These are phyloP conservation scores for Prionace glauca DNA, from an alignment of 2,797 vertebrate genomes.

Conservation along the genomic window DNA sequence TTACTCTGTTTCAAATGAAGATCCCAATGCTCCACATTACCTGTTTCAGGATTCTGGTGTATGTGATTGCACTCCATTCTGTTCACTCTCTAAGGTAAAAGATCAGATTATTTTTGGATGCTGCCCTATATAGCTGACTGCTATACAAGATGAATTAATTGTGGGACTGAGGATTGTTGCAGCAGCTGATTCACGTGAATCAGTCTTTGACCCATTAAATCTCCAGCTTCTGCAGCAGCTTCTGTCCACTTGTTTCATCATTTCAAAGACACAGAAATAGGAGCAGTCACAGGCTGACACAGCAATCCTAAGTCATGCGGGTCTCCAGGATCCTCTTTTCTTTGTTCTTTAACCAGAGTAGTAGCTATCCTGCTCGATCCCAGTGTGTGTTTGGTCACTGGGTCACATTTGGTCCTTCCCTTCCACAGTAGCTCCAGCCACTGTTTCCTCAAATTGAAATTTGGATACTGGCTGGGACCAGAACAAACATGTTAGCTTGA, in stretches of 20 bases:
- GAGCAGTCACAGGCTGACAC: background rate
- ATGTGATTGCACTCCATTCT: background rate
- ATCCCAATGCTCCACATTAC: background rate
- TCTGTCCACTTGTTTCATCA: background rate
- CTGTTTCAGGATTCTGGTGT: background rate
- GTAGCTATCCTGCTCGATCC: background rate
- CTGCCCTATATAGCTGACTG: conserved; percentile 7
- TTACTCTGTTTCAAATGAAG: background rate
- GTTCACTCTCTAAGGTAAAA: background rate
- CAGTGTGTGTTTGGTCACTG: background rate
- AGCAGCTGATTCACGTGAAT: background rate
- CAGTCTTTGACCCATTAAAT: conserved; percentile 25
- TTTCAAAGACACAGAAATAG: background rate
- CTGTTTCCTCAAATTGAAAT: background rate
- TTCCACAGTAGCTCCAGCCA: too few relatives aligned
- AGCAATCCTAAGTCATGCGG: background rate
- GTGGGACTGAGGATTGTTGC: background rate
- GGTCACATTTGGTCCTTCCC: background rate
- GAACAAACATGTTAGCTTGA: background rate
- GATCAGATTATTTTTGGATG: conserved; percentile 26
- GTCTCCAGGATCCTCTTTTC: background rate
- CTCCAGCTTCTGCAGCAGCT: background rate
- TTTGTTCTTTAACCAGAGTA: too few relatives aligned
- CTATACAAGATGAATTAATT: conserved; percentile 1
- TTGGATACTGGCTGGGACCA: too few relatives aligned